Conservation (phyloP, 2,888 invertebrate genomes). For the Stenotaenia linearis region DNA sequence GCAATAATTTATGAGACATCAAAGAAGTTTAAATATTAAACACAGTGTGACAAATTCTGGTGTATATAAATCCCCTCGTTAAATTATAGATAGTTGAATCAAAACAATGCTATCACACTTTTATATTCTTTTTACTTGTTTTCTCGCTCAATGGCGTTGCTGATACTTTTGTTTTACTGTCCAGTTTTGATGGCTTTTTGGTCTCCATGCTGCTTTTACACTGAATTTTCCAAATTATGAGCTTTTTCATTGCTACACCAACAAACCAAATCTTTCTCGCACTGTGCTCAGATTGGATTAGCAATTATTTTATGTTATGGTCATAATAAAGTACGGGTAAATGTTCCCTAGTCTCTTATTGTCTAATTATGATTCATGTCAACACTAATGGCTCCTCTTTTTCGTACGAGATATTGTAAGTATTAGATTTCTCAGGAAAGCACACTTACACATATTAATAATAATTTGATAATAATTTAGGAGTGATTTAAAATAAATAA, state of each 20-base stretch:
- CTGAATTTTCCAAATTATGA: not conserved
- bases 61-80: not conserved
- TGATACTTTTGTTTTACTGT: not conserved
- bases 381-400: not conserved
- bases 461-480: too few relatives aligned
- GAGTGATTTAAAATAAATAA: too few relatives aligned
- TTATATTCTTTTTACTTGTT: not conserved
- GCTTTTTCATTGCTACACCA: not conserved
- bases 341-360: not conserved
- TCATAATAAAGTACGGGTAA: not conserved
- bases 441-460: too few relatives aligned
- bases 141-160: not conserved
- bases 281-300: not conserved
- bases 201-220: not conserved
- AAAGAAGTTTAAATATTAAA: too few relatives aligned
- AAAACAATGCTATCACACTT: not conserved
- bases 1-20: too few relatives aligned
- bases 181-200: not conserved
- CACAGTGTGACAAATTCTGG: too few relatives aligned
- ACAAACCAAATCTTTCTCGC: not conserved
- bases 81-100: not conserved
- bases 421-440: too few relatives aligned
- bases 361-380: not conserved
- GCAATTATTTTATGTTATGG: not conserved
- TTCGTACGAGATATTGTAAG: too few relatives aligned